Evolutionary conservation across 2,797 vertebrate genomes (phyloP).

Genomic region (Hafferia zeledoni): DNA sequence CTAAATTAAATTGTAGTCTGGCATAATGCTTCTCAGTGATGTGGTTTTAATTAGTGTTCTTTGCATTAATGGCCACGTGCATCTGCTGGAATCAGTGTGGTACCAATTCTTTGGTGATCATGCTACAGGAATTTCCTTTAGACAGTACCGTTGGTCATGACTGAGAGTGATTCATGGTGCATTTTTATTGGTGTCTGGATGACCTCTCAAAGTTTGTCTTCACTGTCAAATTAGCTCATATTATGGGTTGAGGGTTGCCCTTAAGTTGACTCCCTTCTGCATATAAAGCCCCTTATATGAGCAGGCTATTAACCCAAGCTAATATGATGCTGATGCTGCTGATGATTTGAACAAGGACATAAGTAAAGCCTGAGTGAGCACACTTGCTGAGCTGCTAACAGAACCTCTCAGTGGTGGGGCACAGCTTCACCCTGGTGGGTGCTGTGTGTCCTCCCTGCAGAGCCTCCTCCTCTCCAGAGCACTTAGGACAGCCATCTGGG

Average conservation of each 20-base stretch:
- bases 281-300: slow-evolving; percentile 53
- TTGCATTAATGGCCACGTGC: neutral
- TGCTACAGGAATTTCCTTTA: slow-evolving; percentile 55
- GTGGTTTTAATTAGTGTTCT: slow-evolving; percentile 39
- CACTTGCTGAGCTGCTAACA: neutral
- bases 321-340: slow-evolving; percentile 1
- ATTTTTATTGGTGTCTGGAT: slow-evolving; percentile 47
- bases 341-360: neutral
- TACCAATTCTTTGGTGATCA: slow-evolving; percentile 30
- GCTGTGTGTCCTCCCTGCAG: neutral
- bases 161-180: slow-evolving; percentile 49
- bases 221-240: slow-evolving; percentile 56
- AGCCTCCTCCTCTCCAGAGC: neutral
- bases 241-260: slow-evolving; percentile 54
- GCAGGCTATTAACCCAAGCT: slow-evolving; percentile 31
- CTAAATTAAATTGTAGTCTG: neutral
- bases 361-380: slow-evolving; percentile 22
- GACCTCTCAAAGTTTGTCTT: slow-evolving; percentile 66
- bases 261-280: slow-evolving; percentile 57
- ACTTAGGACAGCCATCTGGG: rapidly evolving
- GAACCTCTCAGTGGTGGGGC: neutral
- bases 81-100: neutral
- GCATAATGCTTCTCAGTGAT: neutral
- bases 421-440: neutral
- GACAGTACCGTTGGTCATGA: neutral